Evolutionary conservation across 2,888 invertebrate genomes (phyloP).

Genomic region (Anorthoa munda): DNA sequence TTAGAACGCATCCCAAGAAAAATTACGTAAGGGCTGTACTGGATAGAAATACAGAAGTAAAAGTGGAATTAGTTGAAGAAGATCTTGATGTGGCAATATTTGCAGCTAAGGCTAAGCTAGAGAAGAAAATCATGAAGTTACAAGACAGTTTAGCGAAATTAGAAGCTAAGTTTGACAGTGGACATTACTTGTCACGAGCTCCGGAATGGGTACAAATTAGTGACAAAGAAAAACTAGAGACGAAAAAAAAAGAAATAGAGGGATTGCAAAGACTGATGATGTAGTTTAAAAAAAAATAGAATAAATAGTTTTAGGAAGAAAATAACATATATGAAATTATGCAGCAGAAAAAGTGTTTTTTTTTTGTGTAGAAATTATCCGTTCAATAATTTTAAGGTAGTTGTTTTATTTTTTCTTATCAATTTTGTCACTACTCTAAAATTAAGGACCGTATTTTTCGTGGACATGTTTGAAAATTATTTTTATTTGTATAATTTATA

Average conservation of each 20-base stretch:
- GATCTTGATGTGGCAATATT: slow-evolving; percentile 74
- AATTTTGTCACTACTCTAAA: background rate
- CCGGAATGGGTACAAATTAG: slow-evolving; percentile 73
- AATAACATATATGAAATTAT: slow-evolving; percentile 3
- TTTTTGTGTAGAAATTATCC: background rate
- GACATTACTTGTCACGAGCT: slow-evolving; percentile 71
- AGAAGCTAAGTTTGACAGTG: slow-evolving; percentile 76
- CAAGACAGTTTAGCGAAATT: slow-evolving; percentile 77
- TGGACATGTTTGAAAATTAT: background rate
- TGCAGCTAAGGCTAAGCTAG: slow-evolving; percentile 76
- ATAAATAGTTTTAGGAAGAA: slow-evolving; percentile 14
- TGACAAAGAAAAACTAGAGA: slow-evolving; percentile 78
- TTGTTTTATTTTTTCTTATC: slow-evolving; percentile 7
- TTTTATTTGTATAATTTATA: too few relatives aligned
- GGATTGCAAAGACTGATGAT: slow-evolving; percentile 82
- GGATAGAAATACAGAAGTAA: slow-evolving; percentile 78
- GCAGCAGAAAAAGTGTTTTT: background rate
- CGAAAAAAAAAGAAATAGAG: slow-evolving; percentile 79
- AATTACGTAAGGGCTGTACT: slow-evolving; percentile 76
- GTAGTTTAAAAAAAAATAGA: slow-evolving; percentile 44
- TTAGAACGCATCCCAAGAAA: slow-evolving; percentile 65
- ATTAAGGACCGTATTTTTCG: background rate
- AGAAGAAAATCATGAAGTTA: slow-evolving; percentile 78
- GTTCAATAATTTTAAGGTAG: background rate
- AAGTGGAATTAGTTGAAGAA: slow-evolving; percentile 78